Evolutionary conservation across 2,113 vertebrate genomes (phyloP), one percentile per base, ranked within the genome.

Genomic region (Sebastes schlegelii): DNA sequence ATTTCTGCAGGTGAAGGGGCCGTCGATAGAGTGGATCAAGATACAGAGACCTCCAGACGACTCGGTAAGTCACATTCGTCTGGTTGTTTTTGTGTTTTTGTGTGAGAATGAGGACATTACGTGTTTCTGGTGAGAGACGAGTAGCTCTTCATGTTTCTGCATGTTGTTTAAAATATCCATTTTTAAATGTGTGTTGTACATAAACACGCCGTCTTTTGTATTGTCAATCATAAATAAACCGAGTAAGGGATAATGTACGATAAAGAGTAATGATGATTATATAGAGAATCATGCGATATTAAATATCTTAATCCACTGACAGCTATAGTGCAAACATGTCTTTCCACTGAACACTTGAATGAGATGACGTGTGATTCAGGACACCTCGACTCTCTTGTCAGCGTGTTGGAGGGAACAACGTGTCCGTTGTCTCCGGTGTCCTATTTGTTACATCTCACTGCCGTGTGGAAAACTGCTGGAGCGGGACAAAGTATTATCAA

Each of bases 41-140:
- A 99, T 99, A 70, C 96, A 99, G 83, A 97, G 96, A 92, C 98
- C 98, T 85, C 98, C 98, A 64, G 98, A 99, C 90, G 97, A 98
- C 89, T 99, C 97, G 58, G 98, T 99, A 92, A 87, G 89, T 16
- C 7, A 26, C 4, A 0, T 54, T 54, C 45, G 6, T 57, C 0
- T 1, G 26, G 16, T 61, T 19, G 19, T 45, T 17, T 66, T 19
- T 57, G 16, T 21, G 10, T 40, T 34, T 34, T 34, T 34, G 42
- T 55, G 3, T 42, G 21, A 16, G 21, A 65, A 7, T 7, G 4
- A n/a, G 3, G 19, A 26, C 17, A 54, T 45, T 66, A 10, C 52
- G 6, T 55, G 52, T 55, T 17, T 34, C 34, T 34, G 34, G 4
- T 34, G 34, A 34, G 34, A 34, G 34, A 34, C 34, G 34, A 34